Evolutionary conservation across 2,113 vertebrate genomes (phyloP).

Genomic region (Plecturocebus donacophilus): DNA sequence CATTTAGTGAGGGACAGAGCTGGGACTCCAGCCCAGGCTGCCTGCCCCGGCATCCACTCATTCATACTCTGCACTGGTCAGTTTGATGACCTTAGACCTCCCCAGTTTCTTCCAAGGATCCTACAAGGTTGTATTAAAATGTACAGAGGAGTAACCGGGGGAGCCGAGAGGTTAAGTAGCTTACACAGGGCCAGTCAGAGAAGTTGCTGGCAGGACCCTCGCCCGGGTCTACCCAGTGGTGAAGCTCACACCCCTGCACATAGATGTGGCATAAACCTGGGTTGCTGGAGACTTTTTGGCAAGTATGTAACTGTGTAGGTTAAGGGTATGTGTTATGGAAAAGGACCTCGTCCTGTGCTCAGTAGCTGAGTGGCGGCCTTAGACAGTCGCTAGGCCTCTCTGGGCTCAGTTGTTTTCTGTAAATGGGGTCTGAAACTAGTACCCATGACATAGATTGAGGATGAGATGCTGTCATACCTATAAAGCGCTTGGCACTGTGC

Average conservation of each 20-base stretch:
- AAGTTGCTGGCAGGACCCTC: background rate
- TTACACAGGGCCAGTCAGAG: background rate
- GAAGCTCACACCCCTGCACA: rapidly evolving
- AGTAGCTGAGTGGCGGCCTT: background rate
- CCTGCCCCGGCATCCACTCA: background rate
- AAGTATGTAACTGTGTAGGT: no score
- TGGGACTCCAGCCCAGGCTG: background rate
- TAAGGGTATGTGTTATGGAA: background rate
- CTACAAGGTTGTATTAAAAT: background rate
- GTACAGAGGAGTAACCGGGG: background rate
- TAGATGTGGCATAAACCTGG: background rate
- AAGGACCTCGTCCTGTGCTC: background rate
- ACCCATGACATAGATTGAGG: background rate
- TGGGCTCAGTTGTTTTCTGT: background rate
- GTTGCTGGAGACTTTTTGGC: background rate
- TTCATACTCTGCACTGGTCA: rapidly evolving
- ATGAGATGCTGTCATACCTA: background rate
- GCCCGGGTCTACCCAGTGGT: rapidly evolving
- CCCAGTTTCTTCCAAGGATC: background rate
- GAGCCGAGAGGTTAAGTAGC: rapidly evolving
- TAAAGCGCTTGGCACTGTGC: background rate
- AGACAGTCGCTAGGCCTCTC: background rate
- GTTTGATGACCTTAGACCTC: background rate
- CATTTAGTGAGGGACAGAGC: background rate
- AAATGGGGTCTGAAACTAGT: background rate